Evolutionary conservation across 2,113 vertebrate genomes (phyloP).

Genomic region (Prunella himalayana): DNA sequence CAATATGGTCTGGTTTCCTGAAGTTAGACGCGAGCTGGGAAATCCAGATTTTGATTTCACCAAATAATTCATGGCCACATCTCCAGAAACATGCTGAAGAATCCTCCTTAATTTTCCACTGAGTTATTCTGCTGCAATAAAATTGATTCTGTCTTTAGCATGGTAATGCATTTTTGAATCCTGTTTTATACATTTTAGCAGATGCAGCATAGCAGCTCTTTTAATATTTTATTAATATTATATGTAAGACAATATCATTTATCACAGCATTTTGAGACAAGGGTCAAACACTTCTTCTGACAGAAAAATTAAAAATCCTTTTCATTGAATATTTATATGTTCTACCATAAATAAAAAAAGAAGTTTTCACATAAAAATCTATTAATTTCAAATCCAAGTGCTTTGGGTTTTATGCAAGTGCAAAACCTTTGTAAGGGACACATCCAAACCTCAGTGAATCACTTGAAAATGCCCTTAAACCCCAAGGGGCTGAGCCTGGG

Average conservation of each 20-base stretch:
- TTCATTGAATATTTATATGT: background rate
- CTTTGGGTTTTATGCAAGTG: background rate
- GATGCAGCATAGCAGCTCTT: background rate
- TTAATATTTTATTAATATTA: background rate
- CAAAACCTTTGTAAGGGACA: background rate
- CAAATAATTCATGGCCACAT: background rate
- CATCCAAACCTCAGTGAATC: background rate
- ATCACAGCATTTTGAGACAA: background rate
- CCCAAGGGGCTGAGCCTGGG: background rate
- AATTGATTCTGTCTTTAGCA: background rate
- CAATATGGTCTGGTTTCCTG: background rate
- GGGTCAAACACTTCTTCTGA: background rate
- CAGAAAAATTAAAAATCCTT: background rate
- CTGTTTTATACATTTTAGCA: background rate
- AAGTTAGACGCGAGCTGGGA: accelerated
- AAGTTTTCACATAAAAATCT: background rate
- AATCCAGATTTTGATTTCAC: background rate
- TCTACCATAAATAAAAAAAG: background rate
- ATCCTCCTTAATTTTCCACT: background rate
- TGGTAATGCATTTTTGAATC: background rate
- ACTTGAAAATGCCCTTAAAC: background rate
- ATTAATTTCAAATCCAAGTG: background rate
- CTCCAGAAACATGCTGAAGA: background rate
- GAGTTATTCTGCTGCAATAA: background rate
- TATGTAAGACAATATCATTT: background rate